Evolutionary conservation across 2,888 invertebrate genomes (phyloP).

Genomic region (Acanthoscelides obtectus): DNA sequence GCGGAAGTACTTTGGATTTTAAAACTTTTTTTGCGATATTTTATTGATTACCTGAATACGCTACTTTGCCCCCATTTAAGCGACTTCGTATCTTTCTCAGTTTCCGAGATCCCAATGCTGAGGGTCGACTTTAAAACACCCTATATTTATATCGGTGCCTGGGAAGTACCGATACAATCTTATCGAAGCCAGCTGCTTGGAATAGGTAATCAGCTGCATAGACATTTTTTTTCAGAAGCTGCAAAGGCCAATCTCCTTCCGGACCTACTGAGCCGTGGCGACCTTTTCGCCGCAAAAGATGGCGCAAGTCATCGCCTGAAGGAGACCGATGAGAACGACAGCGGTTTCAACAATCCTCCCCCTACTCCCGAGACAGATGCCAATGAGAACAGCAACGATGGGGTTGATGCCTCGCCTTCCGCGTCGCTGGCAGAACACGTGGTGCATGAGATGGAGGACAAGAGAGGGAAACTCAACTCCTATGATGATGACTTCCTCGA

Average conservation of each 20-base stretch:
- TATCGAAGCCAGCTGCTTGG: not conserved
- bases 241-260: conserved; percentile 52
- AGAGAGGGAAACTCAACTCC: conserved; percentile 34
- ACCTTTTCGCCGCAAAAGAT: conserved; percentile 40
- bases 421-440: conserved; percentile 10
- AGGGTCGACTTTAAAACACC: too few relatives aligned
- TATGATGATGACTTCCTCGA: conserved; percentile 73
- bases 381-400: conserved; percentile 57
- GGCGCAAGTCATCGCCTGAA: conserved; percentile 41
- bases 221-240: conserved; percentile 21
- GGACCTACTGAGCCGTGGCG: conserved; percentile 59
- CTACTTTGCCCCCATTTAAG: too few relatives aligned
- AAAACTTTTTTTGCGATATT: too few relatives aligned
- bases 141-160: too few relatives aligned
- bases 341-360: conserved; percentile 64
- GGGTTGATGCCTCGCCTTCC: conserved; percentile 31
- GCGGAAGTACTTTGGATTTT: too few relatives aligned
- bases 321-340: conserved; percentile 50
- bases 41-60: too few relatives aligned
- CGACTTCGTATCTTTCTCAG: too few relatives aligned
- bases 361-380: conserved; percentile 77
- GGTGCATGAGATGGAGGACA: conserved; percentile 13
- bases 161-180: not conserved
- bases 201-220: too few relatives aligned
- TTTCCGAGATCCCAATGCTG: too few relatives aligned